A percentile compares a stretch with the other conserved stretches of the same genome.
Conservation (phyloP, 2,888 invertebrate genomes). For the Diadegma fenestrale region DNA sequence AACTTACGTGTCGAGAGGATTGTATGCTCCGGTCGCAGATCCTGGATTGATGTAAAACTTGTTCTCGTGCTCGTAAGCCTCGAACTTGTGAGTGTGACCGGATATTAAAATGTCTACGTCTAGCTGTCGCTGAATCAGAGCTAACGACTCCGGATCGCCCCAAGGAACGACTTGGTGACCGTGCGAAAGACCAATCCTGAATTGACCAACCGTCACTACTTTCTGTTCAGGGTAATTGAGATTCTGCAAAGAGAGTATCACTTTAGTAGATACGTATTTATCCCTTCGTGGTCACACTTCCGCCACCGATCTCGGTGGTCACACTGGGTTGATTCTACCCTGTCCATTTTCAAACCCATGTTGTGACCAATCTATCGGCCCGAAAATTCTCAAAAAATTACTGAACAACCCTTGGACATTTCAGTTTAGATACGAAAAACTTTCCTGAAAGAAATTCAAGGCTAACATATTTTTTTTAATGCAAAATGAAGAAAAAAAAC, state of each 20-base stretch:
- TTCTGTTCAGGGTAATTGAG: slow-evolving; percentile 98
- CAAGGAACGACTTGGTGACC: slow-evolving; percentile 99
- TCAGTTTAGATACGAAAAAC: too few species aligned
- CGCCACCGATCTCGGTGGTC: too few species aligned
- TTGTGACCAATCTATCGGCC: too few species aligned
- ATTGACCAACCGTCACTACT: slow-evolving; percentile 99
- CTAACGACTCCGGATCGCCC: slow-evolving; percentile 97
- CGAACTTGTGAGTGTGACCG: slow-evolving; percentile 99
- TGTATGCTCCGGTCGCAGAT: slow-evolving; percentile 99
- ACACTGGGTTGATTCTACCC: too few species aligned
- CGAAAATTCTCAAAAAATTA: too few species aligned
- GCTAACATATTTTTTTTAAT: too few species aligned
- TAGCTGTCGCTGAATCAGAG: slow-evolving; percentile 97
- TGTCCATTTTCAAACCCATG: too few species aligned
- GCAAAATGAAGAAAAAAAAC: too few species aligned
- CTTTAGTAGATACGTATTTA: neutral
- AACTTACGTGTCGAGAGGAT: slow-evolving; percentile 94
- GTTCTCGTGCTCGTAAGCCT: slow-evolving; percentile 99
- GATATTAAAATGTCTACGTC: slow-evolving; percentile 99
- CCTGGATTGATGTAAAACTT: slow-evolving; percentile 99
- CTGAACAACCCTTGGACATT: too few species aligned
- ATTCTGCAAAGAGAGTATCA: slow-evolving; percentile 88
- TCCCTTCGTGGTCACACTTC: too few species aligned
- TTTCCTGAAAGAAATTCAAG: too few species aligned
- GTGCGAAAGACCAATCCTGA: slow-evolving; percentile 98